Evolutionary conservation across 2,113 vertebrate species (phyloP), one percentile per base, ranked within the genome.

Genomic region (Dolichallabes microphthalmus): DNA sequence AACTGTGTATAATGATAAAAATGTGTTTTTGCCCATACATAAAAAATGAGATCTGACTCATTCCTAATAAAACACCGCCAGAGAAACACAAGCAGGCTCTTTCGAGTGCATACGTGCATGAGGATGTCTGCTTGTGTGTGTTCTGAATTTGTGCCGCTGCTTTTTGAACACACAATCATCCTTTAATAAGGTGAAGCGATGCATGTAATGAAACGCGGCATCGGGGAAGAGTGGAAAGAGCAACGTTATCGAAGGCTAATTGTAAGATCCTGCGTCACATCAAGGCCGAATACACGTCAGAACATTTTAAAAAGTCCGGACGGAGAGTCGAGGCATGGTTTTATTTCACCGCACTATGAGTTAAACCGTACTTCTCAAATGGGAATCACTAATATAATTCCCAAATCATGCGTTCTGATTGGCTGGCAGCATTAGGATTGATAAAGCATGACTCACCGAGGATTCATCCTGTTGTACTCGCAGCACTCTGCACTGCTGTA

Each of bases 131-230:
- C n/a, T n/a, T n/a, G 50, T 82, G 61, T 85, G 61, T 57, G 52
- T 57, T 50, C 45, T 68, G 68, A 80, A 74, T 45, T 27, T 60
- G 82, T 79, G 80, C 80, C 75, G 76, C 77, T 61, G 83, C 76
- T 73, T 68, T 82, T 76, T 79, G 78, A 88, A 58, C 83, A 88
- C 87, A 86, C 86, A 86, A 82, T 89, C 87, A 88, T 73, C 58
- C 87, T 86, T 89, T 89, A 89, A 88, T 89, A 89, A 88, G 77
- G 87, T 89, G 86, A 88, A 89, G 85, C 52, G 84, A 89, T 86
- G 85, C 88, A 84, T 89, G 88, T 83, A 89, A 89, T 89, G 88
- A 89, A 89, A 88, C 57, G 69, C 85, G 77, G 78, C 53, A 32
- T 68, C 68, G 57, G 76, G 76, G 83, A 80, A 79, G 80, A 86